phyloP scores from a whole-genome alignment of 2,888 invertebrate species.

The Pherbina coryleti region DNA sequence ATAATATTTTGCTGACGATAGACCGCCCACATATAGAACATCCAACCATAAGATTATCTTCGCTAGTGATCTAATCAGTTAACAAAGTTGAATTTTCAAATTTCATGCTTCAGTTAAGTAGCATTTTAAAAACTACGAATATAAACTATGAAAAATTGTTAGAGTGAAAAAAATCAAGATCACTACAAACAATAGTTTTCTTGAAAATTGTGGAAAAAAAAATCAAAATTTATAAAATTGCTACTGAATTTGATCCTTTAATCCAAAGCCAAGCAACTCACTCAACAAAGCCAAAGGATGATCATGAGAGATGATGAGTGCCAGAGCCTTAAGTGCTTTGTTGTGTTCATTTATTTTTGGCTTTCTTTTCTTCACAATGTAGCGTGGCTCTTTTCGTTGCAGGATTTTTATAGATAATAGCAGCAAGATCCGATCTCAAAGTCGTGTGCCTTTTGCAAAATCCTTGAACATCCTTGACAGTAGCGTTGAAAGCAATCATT shows the following conservation, averaged over 20 bases:
- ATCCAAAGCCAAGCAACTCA: constrained; percentile 9
- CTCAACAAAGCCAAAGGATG: constrained; percentile 21
- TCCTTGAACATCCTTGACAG: constrained; percentile 6
- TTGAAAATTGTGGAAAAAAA: not conserved
- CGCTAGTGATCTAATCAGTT: too few species aligned
- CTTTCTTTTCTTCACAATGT: not conserved
- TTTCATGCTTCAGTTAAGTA: not conserved
- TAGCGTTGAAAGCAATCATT: constrained; percentile 16
- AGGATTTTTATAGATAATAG: not conserved
- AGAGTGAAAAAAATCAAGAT: constrained; percentile 36
- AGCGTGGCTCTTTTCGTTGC: not conserved
- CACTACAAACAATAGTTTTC: not conserved
- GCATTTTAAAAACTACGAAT: not conserved
- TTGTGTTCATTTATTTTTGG: constrained; percentile 14
- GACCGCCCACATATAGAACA: constrained; percentile 19
- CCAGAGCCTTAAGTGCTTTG: constrained; percentile 27
- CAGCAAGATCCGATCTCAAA: constrained; percentile 13
- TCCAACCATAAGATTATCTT: not conserved
- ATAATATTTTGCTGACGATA: not conserved
- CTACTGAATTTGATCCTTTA: constrained; percentile 22
- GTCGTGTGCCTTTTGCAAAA: constrained; percentile 12
- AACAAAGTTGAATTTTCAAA: not conserved
- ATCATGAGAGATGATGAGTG: not conserved
- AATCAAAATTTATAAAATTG: not conserved
- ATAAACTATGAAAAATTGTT: constrained; percentile 24